Conservation (phyloP, 2,797 vertebrate genomes). For the Halcyon badia region DNA sequence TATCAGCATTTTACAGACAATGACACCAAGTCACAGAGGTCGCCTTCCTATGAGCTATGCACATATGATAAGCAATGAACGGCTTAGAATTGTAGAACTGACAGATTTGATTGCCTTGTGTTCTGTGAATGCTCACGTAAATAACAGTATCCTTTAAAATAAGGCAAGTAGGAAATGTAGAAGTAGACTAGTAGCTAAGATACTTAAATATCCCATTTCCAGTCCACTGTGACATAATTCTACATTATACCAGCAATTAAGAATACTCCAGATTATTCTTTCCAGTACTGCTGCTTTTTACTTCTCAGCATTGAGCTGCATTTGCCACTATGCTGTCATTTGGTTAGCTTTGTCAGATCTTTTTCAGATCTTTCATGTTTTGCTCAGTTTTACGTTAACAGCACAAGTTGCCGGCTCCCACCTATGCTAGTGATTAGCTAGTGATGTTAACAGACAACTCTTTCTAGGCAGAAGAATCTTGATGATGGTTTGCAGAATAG, state of each 20-base stretch:
- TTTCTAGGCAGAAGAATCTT: background rate
- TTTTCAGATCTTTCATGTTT: background rate
- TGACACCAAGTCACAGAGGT: background rate
- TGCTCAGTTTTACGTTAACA: background rate
- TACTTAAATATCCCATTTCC: background rate
- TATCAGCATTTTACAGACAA: slow-evolving; percentile 40
- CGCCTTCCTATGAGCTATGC: background rate
- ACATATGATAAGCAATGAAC: background rate
- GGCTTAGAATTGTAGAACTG: background rate
- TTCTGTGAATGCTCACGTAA: background rate
- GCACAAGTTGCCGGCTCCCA: background rate
- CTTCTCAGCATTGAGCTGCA: background rate
- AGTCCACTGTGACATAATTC: background rate
- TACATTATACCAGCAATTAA: background rate
- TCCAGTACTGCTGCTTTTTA: background rate
- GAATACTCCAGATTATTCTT: background rate
- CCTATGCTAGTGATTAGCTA: background rate
- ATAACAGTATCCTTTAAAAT: background rate
- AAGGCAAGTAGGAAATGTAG: background rate
- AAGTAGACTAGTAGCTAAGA: background rate
- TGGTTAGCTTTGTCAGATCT: background rate
- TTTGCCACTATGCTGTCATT: background rate
- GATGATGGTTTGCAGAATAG: background rate
- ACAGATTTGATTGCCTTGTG: background rate
- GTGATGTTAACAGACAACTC: background rate